phyloP scores from a whole-genome alignment of 2,113 vertebrate species.

The Nerophis lumbriciformis region DNA sequence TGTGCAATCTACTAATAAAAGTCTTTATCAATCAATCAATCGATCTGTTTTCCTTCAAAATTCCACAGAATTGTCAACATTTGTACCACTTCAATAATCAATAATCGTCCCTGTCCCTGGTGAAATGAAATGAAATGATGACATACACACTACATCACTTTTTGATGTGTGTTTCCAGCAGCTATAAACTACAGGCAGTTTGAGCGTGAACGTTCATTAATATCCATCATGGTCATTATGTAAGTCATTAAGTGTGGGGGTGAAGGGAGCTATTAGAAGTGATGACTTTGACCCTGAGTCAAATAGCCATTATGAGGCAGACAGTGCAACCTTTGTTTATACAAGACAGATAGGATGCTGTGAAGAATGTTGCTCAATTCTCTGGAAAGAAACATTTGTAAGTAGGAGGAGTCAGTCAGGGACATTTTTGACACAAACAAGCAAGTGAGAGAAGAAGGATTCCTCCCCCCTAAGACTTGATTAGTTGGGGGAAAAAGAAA shows the following conservation, averaged over 20 bases:
- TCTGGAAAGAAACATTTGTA: no score
- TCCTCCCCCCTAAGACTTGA: no score
- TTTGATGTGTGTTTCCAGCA: conserved; percentile 36
- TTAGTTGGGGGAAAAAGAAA: no score
- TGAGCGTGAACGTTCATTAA: conserved; percentile 53
- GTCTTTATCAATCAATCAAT: no score
- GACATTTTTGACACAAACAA: no score
- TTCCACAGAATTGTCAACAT: no score
- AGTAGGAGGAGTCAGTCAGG: no score
- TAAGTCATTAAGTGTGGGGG: conserved; percentile 38
- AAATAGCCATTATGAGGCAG: conserved; percentile 45
- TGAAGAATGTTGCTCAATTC: no score
- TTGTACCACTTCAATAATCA: conserved; percentile 26
- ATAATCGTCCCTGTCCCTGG: conserved; percentile 31
- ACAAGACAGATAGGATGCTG: conserved; percentile 5
- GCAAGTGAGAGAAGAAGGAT: no score
- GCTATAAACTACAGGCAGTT: conserved; percentile 38
- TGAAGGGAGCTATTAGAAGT: conserved; percentile 50
- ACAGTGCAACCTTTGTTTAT: conserved; percentile 40
- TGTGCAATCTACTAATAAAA: no score
- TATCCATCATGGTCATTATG: conserved; percentile 63
- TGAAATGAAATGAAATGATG: not conserved
- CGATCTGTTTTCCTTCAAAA: no score
- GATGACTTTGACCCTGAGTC: conserved; percentile 55
- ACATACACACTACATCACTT: conserved; percentile 13